Conservation (phyloP, 2,113 vertebrate species). For the Pelecanus crispus region DNA sequence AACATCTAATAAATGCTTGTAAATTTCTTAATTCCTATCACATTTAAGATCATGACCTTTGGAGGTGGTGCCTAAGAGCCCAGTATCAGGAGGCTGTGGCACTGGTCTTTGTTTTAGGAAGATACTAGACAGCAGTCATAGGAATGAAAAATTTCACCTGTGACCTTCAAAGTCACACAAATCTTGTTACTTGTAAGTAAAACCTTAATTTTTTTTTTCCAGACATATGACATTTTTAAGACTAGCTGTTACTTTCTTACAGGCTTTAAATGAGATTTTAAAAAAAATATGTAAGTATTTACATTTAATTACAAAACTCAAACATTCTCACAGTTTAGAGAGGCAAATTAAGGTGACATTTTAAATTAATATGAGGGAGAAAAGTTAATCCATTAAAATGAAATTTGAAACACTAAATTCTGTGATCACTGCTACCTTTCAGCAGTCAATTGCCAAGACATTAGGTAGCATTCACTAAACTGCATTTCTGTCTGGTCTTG, state of each 20-base stretch:
- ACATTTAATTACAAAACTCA: constrained; percentile 15
- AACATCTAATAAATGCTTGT: neutral
- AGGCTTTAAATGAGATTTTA: neutral
- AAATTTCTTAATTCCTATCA: neutral
- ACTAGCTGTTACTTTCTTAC: neutral
- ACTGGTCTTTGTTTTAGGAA: neutral
- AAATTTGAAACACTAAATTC: neutral
- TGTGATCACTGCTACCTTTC: neutral
- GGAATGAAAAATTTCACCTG: neutral
- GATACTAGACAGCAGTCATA: neutral
- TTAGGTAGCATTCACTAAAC: neutral
- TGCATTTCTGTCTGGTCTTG: neutral
- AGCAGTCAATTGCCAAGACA: neutral
- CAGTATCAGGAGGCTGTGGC: neutral
- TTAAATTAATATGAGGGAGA: neutral
- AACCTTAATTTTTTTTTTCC: neutral
- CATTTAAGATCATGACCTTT: neutral
- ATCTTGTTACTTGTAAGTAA: neutral
- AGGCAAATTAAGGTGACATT: constrained; percentile 5
- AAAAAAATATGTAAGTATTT: neutral
- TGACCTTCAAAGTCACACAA: neutral
- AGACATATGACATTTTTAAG: neutral
- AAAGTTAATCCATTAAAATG: neutral
- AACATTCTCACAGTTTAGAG: neutral
- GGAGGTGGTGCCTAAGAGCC: neutral